phyloP scores from a whole-genome alignment of 2,888 invertebrate genomes.

The Neoascia interrupta region DNA sequence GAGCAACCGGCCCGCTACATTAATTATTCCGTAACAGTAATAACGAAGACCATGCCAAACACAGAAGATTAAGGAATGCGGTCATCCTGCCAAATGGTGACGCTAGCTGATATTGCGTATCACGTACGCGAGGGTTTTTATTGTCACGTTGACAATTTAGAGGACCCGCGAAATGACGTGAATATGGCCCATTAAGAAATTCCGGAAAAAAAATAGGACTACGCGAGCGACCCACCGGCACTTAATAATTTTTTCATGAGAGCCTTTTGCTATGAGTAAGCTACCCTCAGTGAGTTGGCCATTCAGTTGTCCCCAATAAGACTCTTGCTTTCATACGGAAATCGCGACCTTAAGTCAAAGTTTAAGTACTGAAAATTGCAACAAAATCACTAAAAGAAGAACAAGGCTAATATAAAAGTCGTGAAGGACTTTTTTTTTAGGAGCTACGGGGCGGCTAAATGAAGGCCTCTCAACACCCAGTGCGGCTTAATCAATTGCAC shows the following conservation, averaged over 20 bases:
- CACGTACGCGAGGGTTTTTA: too few relatives aligned
- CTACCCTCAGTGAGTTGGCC: slow-evolving; percentile 5
- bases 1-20: slow-evolving; percentile 34
- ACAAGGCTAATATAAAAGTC: slow-evolving; percentile 29
- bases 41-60: slow-evolving; percentile 21
- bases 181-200: slow-evolving; percentile 33
- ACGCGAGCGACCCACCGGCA: neutral
- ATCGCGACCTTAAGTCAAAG: slow-evolving; percentile 25
- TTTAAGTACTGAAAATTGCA: slow-evolving; percentile 39
- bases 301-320: slow-evolving; percentile 5
- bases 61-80: slow-evolving; percentile 10
- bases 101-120: slow-evolving; percentile 12
- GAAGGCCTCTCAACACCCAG: slow-evolving; percentile 53
- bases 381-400: slow-evolving; percentile 37
- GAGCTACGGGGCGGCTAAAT: slow-evolving; percentile 1
- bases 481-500: slow-evolving; percentile 61
- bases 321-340: slow-evolving; percentile 17
- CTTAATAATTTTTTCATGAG: slow-evolving; percentile 44
- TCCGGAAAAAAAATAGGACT: slow-evolving; percentile 4
- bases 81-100: slow-evolving; percentile 6
- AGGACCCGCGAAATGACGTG: slow-evolving; percentile 39
- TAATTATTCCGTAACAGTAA: slow-evolving; percentile 45
- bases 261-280: slow-evolving; percentile 8
- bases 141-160: slow-evolving; percentile 41
- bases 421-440: slow-evolving; percentile 43